Evolutionary conservation across 2,113 vertebrate genomes (phyloP), one percentile per base, ranked within the genome.

Genomic region (Verasper variegatus): DNA sequence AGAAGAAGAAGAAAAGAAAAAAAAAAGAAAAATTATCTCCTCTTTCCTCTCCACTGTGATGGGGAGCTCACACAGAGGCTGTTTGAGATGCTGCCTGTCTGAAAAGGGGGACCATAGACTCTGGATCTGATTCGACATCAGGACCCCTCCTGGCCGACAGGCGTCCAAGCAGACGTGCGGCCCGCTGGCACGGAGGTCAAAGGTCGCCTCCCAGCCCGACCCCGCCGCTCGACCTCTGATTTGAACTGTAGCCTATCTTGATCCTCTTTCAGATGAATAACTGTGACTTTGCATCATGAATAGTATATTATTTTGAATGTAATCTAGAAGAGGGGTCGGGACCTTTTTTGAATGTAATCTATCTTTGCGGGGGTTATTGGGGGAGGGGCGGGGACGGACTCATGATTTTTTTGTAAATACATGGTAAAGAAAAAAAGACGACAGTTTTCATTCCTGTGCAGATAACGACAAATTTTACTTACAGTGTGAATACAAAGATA

Each of bases 231-330:
- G 71, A 75, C 86, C 81, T 89, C 86, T 85, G 87, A 92, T 83
- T 79, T 18, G 47, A 85, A 92, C 89, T 88, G 88, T 92, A 88
- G 88, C 89, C 86, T 86, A 81, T 82, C 82, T 84, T 67, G 88
- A 90, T 90, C 84, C 88, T 88, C 87, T 91, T 89, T 91, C 83
- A 92, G 90, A 92, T 91, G 85, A 94, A 93, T 91, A 95, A 93
- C 92, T 94, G 94, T 97, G 96, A 96, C 93, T 94, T 95, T 94
- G 93, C 95, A 93, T 95, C 94, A 96, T 94, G 93, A 96, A 93
- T 92, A 93, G 92, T 93, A 90, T 95, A 94, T 93, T 90, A 90
- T 92, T 93, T 92, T 93, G 92, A 94, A 93, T 92, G 93, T 94
- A 92, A 90, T 80, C 86, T 82, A 92, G 80, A 51, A 17, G 18